Conservation (phyloP, 2,888 invertebrate genomes). For the Notodonta ziczac region DNA sequence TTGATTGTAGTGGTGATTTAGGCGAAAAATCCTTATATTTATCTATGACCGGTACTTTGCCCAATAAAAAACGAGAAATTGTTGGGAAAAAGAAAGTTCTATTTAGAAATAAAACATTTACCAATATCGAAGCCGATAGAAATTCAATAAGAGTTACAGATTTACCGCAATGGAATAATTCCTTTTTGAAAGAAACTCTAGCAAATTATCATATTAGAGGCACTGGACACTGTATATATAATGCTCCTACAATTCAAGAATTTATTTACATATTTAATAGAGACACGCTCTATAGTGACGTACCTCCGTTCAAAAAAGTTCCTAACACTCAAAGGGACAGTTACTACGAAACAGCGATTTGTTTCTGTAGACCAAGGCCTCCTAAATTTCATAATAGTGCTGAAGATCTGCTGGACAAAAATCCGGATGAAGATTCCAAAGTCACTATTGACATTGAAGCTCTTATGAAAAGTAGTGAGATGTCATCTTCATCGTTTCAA, state of each 20-base stretch:
- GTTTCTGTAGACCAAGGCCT: constrained; percentile 74
- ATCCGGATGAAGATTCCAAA: constrained; percentile 53
- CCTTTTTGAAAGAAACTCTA: constrained; percentile 71
- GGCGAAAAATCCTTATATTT: constrained; percentile 62
- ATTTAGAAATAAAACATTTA: constrained; percentile 79
- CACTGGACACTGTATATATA: constrained; percentile 78
- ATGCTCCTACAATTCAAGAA: constrained; percentile 73
- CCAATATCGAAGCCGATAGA: constrained; percentile 75
- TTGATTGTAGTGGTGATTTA: constrained; percentile 69
- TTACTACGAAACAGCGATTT: constrained; percentile 78
- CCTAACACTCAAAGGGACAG: constrained; percentile 66
- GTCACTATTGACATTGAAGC: constrained; percentile 64
- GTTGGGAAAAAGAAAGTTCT: constrained; percentile 67
- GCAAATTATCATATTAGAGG: constrained; percentile 78
- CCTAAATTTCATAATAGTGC: constrained; percentile 75
- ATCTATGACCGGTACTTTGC: constrained; percentile 75
- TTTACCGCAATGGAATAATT: constrained; percentile 63
- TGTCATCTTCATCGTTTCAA: constrained; percentile 67
- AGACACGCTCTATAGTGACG: constrained; percentile 68
- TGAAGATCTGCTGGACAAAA: constrained; percentile 70
- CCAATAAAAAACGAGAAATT: constrained; percentile 60
- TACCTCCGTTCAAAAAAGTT: constrained; percentile 63
- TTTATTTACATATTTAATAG: constrained; percentile 78
- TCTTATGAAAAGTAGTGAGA: constrained; percentile 58
- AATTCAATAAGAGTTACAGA: constrained; percentile 64